Percentiles rank a stretch among this genome's conserved stretches.
These are phyloP conservation scores for Equus przewalskii DNA, from an alignment of 2,113 vertebrate species.

Conservation along the genomic window DNA sequence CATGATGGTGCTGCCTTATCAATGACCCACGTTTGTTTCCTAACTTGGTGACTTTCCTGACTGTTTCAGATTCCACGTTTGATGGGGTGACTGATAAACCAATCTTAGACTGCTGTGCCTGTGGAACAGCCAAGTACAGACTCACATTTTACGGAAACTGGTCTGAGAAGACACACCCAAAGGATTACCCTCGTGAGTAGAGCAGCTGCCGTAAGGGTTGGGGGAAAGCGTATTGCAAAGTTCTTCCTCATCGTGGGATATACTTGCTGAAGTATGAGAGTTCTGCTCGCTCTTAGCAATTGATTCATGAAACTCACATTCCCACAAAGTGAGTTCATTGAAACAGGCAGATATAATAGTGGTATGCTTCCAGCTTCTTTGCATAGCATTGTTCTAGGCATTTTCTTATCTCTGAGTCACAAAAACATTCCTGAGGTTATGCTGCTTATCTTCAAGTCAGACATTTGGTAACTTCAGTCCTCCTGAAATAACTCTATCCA, in stretches of 20 bases:
- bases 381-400: not conserved
- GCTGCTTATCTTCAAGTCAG: conserved; percentile 32
- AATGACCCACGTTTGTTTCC: not conserved
- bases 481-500: not conserved
- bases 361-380: conserved; percentile 5
- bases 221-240: not conserved
- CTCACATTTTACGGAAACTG: conserved; percentile 98
- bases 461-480: not conserved
- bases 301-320: not conserved
- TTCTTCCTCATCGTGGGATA: not conserved
- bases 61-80: conserved; percentile 88
- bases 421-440: conserved; percentile 1
- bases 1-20: not conserved
- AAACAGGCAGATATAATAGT: not conserved
- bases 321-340: not conserved
- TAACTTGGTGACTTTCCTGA: conserved; percentile 2
- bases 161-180: conserved; percentile 97
- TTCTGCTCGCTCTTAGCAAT: not conserved
- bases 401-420: conserved; percentile 23
- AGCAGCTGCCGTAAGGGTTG: not conserved
- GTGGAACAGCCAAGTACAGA: conserved; percentile 98
- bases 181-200: conserved; percentile 97
- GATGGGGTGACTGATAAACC: conserved; percentile 91
- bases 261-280: not conserved
- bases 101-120: conserved; percentile 95